These are phyloP conservation scores for Morpho deidamia DNA, from an alignment of 2,888 invertebrate species.

Conservation along the genomic window DNA sequence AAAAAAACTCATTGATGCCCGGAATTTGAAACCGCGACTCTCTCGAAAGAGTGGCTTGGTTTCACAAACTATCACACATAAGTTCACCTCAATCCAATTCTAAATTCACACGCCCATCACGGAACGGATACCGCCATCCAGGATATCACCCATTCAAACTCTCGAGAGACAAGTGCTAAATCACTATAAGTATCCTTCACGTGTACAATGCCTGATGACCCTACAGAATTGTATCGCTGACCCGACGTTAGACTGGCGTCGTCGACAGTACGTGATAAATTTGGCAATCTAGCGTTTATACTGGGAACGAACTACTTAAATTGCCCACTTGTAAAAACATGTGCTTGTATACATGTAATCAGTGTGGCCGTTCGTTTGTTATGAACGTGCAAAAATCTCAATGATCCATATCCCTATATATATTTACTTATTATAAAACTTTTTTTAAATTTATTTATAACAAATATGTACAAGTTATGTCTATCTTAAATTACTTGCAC, in stretches of 20 bases:
- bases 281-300: conserved; percentile 39
- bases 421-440: no score
- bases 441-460: no score
- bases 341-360: not conserved
- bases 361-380: no score
- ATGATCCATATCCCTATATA: no score
- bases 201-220: conserved; percentile 19
- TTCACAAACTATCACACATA: no score
- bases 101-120: conserved; percentile 46
- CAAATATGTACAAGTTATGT: no score
- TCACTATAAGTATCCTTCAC: conserved; percentile 19
- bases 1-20: no score
- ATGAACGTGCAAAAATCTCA: no score
- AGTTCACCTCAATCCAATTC: not conserved
- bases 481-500: no score
- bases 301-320: conserved; percentile 53
- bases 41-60: no score
- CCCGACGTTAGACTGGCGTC: conserved; percentile 41
- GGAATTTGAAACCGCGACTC: no score
- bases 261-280: conserved; percentile 55
- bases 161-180: conserved; percentile 30
- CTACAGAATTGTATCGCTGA: conserved; percentile 28
- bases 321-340: no score
- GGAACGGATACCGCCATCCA: conserved; percentile 45
- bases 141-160: conserved; percentile 39